Percentiles rank a stretch among this genome's conserved stretches.
phyloP scores from a whole-genome alignment of 2,113 vertebrate species.

The Gadus chalcogrammus region DNA sequence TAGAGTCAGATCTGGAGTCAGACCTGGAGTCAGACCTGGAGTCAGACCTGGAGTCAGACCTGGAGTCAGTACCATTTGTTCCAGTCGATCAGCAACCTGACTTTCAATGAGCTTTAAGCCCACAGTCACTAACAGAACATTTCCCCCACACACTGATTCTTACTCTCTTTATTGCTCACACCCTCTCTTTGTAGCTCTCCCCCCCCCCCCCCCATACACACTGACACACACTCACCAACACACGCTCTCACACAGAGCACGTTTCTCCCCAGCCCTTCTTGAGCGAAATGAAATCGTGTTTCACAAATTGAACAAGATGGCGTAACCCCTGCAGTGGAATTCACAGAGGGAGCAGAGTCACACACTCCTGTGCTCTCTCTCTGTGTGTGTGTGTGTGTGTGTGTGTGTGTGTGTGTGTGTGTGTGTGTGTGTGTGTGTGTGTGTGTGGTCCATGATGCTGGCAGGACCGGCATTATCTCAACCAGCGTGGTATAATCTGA shows the following conservation, averaged over 20 bases:
- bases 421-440: background rate
- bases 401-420: background rate
- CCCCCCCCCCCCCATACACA: background rate
- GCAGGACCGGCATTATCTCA: no score
- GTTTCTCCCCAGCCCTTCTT: constrained; percentile 14
- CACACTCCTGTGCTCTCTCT: constrained; percentile 55
- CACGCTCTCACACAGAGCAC: no score
- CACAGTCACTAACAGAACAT: background rate
- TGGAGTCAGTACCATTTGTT: background rate
- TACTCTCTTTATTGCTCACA: background rate
- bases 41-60: background rate
- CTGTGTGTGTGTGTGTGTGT: background rate
- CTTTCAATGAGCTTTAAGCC: background rate
- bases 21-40: no score
- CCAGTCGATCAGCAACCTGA: background rate
- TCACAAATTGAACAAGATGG: constrained; percentile 18
- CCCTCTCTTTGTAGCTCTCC: background rate
- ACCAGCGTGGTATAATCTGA: no score
- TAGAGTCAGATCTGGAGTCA: background rate
- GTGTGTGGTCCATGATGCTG: background rate
- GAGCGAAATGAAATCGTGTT: constrained; percentile 12
- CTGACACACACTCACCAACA: no score
- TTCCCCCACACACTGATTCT: no score
- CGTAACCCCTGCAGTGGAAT: constrained; percentile 25
- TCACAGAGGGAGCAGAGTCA: constrained; percentile 37